Conservation (phyloP, 2,888 invertebrate species). For the Seira ritae region DNA sequence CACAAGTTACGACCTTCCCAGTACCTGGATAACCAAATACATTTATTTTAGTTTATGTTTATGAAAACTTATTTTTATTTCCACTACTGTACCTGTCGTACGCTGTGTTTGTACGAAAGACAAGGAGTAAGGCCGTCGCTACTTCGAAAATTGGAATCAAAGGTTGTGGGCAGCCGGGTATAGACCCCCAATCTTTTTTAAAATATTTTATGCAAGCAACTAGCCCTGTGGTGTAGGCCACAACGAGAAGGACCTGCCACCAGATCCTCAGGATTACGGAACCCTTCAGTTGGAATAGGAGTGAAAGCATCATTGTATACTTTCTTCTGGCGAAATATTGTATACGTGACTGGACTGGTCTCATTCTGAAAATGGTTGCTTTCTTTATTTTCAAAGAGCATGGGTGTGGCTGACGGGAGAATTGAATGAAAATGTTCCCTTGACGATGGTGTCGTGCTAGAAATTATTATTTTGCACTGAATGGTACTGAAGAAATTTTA, state of each 20-base stretch:
- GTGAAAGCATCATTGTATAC: too few relatives aligned
- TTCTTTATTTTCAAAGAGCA: too few relatives aligned
- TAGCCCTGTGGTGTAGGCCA: slow-evolving; percentile 34
- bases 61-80: slow-evolving; percentile 3
- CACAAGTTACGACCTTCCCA: slow-evolving; percentile 66
- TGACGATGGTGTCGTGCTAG: too few relatives aligned
- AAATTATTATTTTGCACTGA: too few relatives aligned
- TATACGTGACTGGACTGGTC: too few relatives aligned
- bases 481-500: too few relatives aligned
- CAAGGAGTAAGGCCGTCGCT: slow-evolving; percentile 69
- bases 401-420: too few relatives aligned
- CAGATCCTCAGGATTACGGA: slow-evolving; percentile 55
- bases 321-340: too few relatives aligned
- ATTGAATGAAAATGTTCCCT: too few relatives aligned
- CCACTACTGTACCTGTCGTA: slow-evolving; percentile 70
- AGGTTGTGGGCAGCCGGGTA: slow-evolving; percentile 49
- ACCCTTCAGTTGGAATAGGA: slow-evolving; percentile 49
- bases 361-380: too few relatives aligned
- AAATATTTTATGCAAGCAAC: slow-evolving; percentile 33
- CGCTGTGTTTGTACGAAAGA: slow-evolving; percentile 71
- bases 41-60: not conserved
- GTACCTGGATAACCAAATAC: slow-evolving; percentile 41
- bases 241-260: slow-evolving; percentile 55
- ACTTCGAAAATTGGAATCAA: slow-evolving; percentile 69
- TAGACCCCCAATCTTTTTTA: not conserved